A percentile compares a stretch with the other conserved stretches of the same genome.
phyloP scores from a whole-genome alignment of 2,797 vertebrate genomes.

The Orestias chungarensis region DNA sequence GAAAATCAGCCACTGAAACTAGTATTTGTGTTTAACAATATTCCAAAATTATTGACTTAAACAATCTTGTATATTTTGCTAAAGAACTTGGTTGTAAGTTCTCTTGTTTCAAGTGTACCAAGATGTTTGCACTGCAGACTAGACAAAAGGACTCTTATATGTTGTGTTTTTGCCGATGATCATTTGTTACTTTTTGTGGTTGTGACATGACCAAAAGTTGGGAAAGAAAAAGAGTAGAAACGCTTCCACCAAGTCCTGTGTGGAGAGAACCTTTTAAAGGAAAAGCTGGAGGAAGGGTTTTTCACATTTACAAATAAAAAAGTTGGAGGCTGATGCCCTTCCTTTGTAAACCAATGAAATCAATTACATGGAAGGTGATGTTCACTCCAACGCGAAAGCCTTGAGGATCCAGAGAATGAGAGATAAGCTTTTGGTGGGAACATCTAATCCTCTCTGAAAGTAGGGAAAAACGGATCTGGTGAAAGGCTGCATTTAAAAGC shows the following conservation, averaged over 20 bases:
- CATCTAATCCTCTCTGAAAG: conserved; percentile 78
- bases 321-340: conserved; percentile 45
- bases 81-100: no score
- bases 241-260: background rate
- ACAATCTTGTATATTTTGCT: no score
- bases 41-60: no score
- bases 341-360: conserved; percentile 56
- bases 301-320: conserved; percentile 31
- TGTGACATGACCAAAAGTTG: background rate
- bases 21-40: no score
- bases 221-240: background rate
- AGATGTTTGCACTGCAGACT: no score
- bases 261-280: conserved; percentile 7
- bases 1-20: no score
- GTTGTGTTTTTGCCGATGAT: no score
- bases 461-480: conserved; percentile 66
- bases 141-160: no score
- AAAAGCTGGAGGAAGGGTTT: conserved; percentile 19
- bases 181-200: no score
- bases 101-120: no score
- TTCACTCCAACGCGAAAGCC: conserved; percentile 65
- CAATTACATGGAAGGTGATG: conserved; percentile 66
- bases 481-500: conserved; percentile 77
- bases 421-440: conserved; percentile 64
- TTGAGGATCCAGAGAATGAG: conserved; percentile 59